These are phyloP conservation scores for Epirrhoe tristata DNA, from an alignment of 2,888 invertebrate species.

Conservation along the genomic window DNA sequence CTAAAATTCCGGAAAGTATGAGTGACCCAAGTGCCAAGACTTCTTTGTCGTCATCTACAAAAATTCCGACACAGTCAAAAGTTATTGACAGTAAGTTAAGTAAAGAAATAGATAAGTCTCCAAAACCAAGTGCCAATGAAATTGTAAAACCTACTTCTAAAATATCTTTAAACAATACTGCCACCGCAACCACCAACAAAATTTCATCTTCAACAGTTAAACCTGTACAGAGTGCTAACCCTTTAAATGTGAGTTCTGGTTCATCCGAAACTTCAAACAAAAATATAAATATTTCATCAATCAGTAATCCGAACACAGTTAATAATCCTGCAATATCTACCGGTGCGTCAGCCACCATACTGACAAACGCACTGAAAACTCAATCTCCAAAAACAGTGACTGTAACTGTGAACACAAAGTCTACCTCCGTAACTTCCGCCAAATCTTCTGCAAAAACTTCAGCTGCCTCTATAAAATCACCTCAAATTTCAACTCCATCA, in stretches of 20 bases:
- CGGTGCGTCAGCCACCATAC: slow-evolving; percentile 16
- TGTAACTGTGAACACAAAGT: slow-evolving; percentile 21
- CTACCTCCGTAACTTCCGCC: slow-evolving; percentile 18
- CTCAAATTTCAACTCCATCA: slow-evolving; percentile 33
- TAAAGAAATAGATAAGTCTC: slow-evolving; percentile 41
- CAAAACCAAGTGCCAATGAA: slow-evolving; percentile 46
- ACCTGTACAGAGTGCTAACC: slow-evolving; percentile 27
- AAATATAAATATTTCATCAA: not conserved
- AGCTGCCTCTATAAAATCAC: slow-evolving; percentile 27
- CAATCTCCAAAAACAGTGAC: slow-evolving; percentile 24
- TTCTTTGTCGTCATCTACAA: slow-evolving; percentile 19
- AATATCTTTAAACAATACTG: slow-evolving; percentile 28
- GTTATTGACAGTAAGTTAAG: slow-evolving; percentile 31
- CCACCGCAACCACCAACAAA: slow-evolving; percentile 27
- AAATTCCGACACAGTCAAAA: slow-evolving; percentile 33
- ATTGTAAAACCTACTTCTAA: slow-evolving; percentile 33
- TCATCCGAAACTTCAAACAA: slow-evolving; percentile 15
- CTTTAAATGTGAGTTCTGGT: slow-evolving; percentile 17
- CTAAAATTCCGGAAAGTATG: slow-evolving; percentile 17
- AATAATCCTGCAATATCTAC: slow-evolving; percentile 1
- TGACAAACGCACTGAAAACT: slow-evolving; percentile 32
- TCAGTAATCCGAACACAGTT: slow-evolving; percentile 12
- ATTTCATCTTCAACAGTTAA: slow-evolving; percentile 36
- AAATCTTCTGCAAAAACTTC: slow-evolving; percentile 35
- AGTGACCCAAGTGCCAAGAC: slow-evolving; percentile 33